Base-by-base conservation (phyloP, 2,113 vertebrate species). In the Perca fluviatilis region DNA sequence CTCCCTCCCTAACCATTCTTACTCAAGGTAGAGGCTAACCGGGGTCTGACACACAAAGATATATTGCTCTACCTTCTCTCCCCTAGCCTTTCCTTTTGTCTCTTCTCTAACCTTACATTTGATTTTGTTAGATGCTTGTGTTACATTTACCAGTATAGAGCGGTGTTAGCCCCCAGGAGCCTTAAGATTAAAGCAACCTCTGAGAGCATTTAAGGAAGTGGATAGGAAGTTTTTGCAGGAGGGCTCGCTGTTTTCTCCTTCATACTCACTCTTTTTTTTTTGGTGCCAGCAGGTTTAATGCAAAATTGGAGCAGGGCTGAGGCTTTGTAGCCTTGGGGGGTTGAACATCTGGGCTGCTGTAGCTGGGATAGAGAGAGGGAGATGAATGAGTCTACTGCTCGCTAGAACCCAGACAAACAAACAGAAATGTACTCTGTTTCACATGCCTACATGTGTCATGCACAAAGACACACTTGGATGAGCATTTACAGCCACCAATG, bases 141-240 rank as follows among this genome's bases (percentile, higher is more conserved):
- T 73, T 95, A 88, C 86, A 92, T 91, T 92, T 92, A 88, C 94
- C 93, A 93, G 91, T 87, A 93, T 92, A 93, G 92, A 93, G 92
- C 89, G 91, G 88, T 92, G 91, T 94, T 93, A 95, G 92, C 91
- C 93, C 95, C 92, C 84, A 87, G 95, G 53, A 86, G 96, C 94
- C 95, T 95, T 94, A 95, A 96, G 96, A 97, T 97, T 95, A 96
- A 96, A 95, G 90, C 86, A 93, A 92, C 91, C 92, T 95, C 7
- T 95, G 94, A 93, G 92, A 94, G 92, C 91, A 90, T 94, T 90
- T 75, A 90, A 90, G 90, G 94, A 96, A 95, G 92, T 81, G 77
- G 90, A 93, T 92, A 92, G 86, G 90, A 86, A 30, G 69, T 95
- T 94, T 94, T 92, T 69, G 49, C 60, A 79, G 30, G 49, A 74